These are phyloP conservation scores for Zoanthus gigantus DNA, from an alignment of 92 coral and sea anemone species.

Conservation along the genomic window DNA sequence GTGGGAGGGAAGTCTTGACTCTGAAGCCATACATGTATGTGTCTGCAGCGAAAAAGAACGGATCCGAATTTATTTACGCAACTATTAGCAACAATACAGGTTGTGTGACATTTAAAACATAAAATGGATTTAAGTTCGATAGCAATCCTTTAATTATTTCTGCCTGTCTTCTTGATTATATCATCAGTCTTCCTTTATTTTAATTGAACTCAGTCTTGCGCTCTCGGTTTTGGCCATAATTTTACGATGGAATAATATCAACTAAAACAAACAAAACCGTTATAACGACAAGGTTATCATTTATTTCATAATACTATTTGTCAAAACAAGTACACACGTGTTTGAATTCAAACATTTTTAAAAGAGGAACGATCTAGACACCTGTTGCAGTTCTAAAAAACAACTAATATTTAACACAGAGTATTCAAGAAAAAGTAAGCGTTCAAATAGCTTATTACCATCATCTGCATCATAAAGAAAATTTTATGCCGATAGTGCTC, in stretches of 20 bases:
- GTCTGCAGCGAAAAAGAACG: conserved; percentile 13
- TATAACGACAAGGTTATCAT: neutral
- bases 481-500: conserved; percentile 1
- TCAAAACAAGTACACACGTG: neutral
- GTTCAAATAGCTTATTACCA: neutral
- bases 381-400: neutral
- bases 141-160: neutral
- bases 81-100: neutral
- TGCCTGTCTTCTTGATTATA: neutral
- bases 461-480: neutral
- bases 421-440: neutral
- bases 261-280: conserved; percentile 8
- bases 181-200: neutral
- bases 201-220: neutral
- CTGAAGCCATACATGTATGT: neutral
- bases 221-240: neutral
- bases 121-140: neutral
- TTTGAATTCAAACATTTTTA: neutral
- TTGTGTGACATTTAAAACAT: neutral
- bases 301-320: neutral
- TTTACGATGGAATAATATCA: neutral
- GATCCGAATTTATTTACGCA: neutral
- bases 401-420: neutral
- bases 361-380: no score
- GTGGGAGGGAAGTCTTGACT: no score